phyloP scores from a whole-genome alignment of 2,888 invertebrate genomes.

The Toxonevra muliebris region DNA sequence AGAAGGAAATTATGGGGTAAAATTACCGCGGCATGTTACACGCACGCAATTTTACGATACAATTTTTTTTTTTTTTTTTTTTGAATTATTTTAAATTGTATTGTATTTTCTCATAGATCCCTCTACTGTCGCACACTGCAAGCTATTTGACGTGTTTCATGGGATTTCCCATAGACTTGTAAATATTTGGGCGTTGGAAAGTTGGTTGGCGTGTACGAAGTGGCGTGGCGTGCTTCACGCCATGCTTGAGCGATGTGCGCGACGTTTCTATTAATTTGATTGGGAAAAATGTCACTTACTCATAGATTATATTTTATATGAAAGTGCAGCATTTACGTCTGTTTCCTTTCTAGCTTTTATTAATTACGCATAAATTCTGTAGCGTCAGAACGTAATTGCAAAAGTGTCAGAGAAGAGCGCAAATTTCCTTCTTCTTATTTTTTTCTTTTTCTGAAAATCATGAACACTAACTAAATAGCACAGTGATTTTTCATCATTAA shows the following conservation, averaged over 20 bases:
- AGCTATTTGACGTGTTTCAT: neutral
- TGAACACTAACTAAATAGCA: no score
- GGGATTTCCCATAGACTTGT: neutral
- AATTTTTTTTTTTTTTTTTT: no score
- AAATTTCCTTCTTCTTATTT: no score
- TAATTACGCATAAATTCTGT: neutral
- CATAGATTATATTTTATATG: neutral
- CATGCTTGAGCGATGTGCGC: neutral
- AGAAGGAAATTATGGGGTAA: no score
- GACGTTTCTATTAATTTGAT: neutral
- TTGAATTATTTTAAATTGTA: no score
- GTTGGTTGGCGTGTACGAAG: neutral
- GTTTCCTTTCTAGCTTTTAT: neutral
- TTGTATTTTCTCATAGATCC: no score
- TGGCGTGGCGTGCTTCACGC: slow-evolving; percentile 15
- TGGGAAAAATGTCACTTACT: neutral
- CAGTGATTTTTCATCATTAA: no score
- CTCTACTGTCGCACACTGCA: no score
- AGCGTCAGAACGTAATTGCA: neutral
- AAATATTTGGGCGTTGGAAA: neutral
- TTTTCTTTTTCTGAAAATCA: no score
- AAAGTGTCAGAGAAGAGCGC: neutral
- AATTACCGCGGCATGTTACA: no score
- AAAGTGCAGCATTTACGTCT: neutral
- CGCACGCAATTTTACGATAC: no score